phyloP scores from a whole-genome alignment of 2,797 vertebrate genomes.

The Sus cebifrons region DNA sequence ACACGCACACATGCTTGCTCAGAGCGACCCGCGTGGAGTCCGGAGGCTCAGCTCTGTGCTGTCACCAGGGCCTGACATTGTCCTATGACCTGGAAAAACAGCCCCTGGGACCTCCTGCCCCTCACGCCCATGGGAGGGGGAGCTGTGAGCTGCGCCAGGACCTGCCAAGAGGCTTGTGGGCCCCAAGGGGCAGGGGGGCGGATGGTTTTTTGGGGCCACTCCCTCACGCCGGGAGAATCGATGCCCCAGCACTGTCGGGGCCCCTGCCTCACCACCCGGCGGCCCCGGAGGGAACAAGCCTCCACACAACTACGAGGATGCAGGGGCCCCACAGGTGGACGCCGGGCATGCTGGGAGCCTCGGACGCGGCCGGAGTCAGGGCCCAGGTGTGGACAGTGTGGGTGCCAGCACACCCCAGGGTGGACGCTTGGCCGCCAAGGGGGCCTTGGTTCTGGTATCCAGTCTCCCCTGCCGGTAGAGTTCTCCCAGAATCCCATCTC shows the following conservation, averaged over 20 bases:
- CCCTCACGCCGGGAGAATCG: fast-evolving
- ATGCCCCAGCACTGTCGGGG: fast-evolving
- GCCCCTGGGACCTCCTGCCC: neutral
- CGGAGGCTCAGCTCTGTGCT: neutral
- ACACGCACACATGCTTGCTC: no score
- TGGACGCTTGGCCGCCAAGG: fast-evolving
- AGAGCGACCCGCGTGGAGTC: neutral
- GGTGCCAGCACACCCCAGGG: neutral
- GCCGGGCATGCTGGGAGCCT: neutral
- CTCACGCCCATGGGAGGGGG: neutral
- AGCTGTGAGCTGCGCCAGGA: no score
- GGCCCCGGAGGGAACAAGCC: neutral
- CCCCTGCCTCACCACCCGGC: neutral
- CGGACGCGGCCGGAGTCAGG: neutral
- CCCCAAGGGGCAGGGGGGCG: no score
- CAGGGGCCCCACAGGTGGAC: neutral
- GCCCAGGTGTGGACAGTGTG: neutral
- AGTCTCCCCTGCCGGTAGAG: fast-evolving
- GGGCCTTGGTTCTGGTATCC: neutral
- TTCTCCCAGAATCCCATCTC: neutral
- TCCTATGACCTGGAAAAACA: neutral
- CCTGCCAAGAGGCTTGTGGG: neutral
- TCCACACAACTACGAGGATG: fast-evolving
- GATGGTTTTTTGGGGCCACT: no score
- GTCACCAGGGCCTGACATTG: neutral